Percentiles rank a stretch among this genome's conserved stretches.
Conservation (phyloP, 2,797 vertebrate species). For the Tokudaia muenninki region DNA sequence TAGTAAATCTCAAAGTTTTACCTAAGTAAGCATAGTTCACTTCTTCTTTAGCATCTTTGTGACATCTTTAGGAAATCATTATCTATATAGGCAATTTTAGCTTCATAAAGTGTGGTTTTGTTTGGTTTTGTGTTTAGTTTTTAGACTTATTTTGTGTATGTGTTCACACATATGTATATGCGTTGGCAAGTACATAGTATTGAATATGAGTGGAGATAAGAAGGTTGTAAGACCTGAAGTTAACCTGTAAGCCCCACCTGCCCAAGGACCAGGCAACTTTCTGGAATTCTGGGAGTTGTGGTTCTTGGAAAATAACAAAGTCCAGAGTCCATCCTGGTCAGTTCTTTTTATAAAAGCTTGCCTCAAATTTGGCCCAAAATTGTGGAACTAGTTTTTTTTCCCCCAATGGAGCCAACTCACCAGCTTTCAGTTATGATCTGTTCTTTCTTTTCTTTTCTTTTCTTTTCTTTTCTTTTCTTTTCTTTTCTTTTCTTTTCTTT, state of each 20-base stretch:
- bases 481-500: too few relatives aligned
- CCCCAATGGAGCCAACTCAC: not conserved
- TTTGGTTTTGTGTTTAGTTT: not conserved
- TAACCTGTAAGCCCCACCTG: too few relatives aligned
- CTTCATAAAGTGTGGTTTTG: not conserved
- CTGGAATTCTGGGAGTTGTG: too few relatives aligned
- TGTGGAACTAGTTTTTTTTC: too few relatives aligned
- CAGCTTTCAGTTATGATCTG: not conserved
- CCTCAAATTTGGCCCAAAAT: too few relatives aligned
- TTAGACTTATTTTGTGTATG: not conserved
- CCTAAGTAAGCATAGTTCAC: not conserved
- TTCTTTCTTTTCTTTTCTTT: not conserved
- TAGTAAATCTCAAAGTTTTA: not conserved
- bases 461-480: too few relatives aligned
- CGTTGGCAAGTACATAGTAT: not conserved
- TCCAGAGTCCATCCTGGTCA: too few relatives aligned
- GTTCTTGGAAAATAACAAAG: too few relatives aligned
- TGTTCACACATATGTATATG: not conserved
- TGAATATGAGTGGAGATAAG: not conserved
- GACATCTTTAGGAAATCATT: not conserved
- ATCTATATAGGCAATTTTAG: not conserved
- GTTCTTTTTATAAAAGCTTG: too few relatives aligned
- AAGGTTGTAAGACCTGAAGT: too few relatives aligned
- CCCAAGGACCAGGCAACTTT: too few relatives aligned
- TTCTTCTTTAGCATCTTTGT: not conserved